These are phyloP conservation scores for Nomada fucata DNA, from an alignment of 2,888 invertebrate genomes.

Conservation along the genomic window DNA sequence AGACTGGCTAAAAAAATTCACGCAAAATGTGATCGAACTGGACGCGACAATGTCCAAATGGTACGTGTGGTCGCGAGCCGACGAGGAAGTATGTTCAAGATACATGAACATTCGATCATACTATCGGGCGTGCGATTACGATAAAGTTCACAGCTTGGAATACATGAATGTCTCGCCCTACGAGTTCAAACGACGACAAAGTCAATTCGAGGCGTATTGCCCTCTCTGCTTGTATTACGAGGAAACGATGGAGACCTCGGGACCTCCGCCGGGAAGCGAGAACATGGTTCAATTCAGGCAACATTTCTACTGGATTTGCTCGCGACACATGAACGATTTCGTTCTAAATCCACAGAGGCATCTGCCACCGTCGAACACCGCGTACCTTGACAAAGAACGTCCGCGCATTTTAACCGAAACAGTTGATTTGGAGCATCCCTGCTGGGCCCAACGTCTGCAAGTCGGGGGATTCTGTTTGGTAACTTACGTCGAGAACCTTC, in stretches of 20 bases:
- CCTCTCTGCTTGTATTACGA: conserved; percentile 86
- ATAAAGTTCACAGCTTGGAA: conserved; percentile 85
- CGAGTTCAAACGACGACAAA: conserved; percentile 85
- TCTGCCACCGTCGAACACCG: conserved; percentile 81
- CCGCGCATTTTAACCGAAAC: conserved; percentile 82
- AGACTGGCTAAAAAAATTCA: conserved; percentile 85
- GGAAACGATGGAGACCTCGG: conserved; percentile 81
- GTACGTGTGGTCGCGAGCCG: conserved; percentile 85
- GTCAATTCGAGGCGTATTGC: conserved; percentile 86
- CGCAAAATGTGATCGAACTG: conserved; percentile 86
- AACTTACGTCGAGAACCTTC: conserved; percentile 86
- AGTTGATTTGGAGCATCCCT: conserved; percentile 81
- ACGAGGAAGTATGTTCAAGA: conserved; percentile 81
- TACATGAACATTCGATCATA: conserved; percentile 85
- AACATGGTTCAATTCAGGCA: conserved; percentile 86
- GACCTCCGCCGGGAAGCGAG: conserved; percentile 85
- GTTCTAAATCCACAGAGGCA: conserved; percentile 83
- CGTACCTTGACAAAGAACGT: conserved; percentile 84
- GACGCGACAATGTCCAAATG: conserved; percentile 86
- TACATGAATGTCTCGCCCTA: conserved; percentile 86
- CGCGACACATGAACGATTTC: conserved; percentile 85
- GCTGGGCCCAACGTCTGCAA: conserved; percentile 83
- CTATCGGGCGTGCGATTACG: conserved; percentile 84
- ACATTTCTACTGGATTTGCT: conserved; percentile 87
- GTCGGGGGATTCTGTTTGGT: conserved; percentile 87